phyloP scores from a whole-genome alignment of 2,888 invertebrate genomes.

The Cordilura impudica region DNA sequence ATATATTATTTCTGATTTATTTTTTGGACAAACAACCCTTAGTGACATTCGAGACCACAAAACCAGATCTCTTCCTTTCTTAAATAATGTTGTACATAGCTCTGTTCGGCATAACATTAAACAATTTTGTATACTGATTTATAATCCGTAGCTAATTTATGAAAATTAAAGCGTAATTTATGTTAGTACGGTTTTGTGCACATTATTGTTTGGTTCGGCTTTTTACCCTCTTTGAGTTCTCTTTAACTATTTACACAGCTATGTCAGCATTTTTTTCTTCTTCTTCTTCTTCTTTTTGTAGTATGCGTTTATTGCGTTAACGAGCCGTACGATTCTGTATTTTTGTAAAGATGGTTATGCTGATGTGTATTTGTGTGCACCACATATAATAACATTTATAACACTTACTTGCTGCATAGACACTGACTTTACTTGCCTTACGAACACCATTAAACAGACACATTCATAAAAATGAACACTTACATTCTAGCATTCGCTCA shows the following conservation, averaged over 20 bases:
- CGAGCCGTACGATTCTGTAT: constrained; percentile 40
- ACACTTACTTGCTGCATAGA: neutral
- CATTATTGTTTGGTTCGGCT: constrained; percentile 25
- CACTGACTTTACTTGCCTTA: constrained; percentile 7
- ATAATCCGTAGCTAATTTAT: constrained; percentile 76
- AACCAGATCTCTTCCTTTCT: no score
- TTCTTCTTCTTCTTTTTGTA: neutral
- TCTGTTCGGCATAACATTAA: neutral
- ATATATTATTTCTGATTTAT: no score
- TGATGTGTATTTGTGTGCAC: neutral
- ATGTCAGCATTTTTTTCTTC: neutral
- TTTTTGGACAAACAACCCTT: no score
- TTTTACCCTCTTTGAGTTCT: constrained; percentile 2
- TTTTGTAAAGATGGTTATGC: neutral
- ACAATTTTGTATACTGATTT: constrained; percentile 70
- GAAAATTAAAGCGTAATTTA: constrained; percentile 76
- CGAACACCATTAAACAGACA: constrained; percentile 13
- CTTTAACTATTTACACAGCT: constrained; percentile 12
- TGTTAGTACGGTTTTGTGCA: constrained; percentile 66
- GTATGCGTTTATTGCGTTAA: constrained; percentile 40
- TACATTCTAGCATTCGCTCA: neutral
- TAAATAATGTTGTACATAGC: no score
- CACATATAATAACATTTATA: neutral
- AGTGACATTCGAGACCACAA: no score
- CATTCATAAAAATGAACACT: neutral